A percentile compares a stretch with the other conserved stretches of the same genome.
Conservation (phyloP, 1,140 invertebrate species). For the Aporrectodea caliginosa region DNA sequence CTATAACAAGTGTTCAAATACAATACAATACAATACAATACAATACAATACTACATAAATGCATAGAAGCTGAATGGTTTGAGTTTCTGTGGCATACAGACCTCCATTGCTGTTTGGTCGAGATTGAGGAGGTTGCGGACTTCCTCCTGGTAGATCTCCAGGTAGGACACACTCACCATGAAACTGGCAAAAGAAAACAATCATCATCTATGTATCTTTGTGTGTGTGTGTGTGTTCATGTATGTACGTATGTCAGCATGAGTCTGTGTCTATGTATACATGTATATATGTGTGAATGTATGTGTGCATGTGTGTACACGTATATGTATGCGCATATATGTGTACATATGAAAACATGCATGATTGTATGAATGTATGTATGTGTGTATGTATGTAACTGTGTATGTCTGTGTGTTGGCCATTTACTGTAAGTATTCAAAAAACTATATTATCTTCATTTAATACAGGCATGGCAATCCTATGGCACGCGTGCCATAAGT, state of each 20-base stretch:
- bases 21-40: too few species aligned
- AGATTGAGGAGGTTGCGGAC: conserved; percentile 88
- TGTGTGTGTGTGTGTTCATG: not conserved
- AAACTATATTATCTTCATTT: not conserved
- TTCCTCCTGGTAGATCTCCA: conserved; percentile 98
- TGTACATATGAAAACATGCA: not conserved
- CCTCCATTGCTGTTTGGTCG: conserved; percentile 66
- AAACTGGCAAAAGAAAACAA: too few species aligned
- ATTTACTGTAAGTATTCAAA: not conserved
- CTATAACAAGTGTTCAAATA: too few species aligned
- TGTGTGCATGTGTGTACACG: not conserved
- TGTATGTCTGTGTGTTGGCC: not conserved
- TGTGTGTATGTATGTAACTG: too few species aligned
- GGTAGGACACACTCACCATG: conserved; percentile 84
- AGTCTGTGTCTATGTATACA: too few species aligned
- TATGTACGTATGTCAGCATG: not conserved
- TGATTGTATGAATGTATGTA: not conserved
- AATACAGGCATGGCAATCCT: too few species aligned
- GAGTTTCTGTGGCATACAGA: too few species aligned
- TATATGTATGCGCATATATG: not conserved
- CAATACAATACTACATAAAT: too few species aligned
- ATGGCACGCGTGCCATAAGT: too few species aligned
- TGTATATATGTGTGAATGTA: not conserved
- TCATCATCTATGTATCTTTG: too few species aligned
- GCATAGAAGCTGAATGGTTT: too few species aligned